Evolutionary conservation across 2,113 vertebrate species (phyloP).

Genomic region (Platichthys stellatus): DNA sequence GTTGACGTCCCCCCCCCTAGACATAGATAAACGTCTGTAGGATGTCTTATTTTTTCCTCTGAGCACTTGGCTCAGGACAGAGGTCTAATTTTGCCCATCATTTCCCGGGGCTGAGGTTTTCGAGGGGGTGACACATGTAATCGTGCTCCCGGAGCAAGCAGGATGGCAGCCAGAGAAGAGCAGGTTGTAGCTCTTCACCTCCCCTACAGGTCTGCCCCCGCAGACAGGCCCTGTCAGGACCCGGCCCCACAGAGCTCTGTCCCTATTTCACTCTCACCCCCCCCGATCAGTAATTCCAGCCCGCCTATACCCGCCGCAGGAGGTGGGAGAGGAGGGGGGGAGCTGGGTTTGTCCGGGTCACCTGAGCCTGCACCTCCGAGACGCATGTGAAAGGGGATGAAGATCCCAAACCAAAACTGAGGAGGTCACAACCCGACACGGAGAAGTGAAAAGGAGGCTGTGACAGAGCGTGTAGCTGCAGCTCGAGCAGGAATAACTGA

Average conservation of each 20-base stretch:
- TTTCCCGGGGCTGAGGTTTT: constrained; percentile 26
- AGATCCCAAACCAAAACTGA: constrained; percentile 11
- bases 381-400: constrained; percentile 28
- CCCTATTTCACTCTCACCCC: constrained; percentile 50
- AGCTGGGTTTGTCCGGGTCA: constrained; percentile 52
- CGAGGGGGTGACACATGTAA: constrained; percentile 62
- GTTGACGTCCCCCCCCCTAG: not conserved
- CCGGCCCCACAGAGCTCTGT: constrained; percentile 64
- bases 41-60: constrained; percentile 24
- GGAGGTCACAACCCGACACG: not conserved
- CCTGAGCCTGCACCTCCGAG: constrained; percentile 49
- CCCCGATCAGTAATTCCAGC: constrained; percentile 79
- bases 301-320: constrained; percentile 2
- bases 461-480: constrained; percentile 12
- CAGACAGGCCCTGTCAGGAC: constrained; percentile 67
- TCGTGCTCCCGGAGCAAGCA: constrained; percentile 62
- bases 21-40: constrained; percentile 1
- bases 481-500: constrained; percentile 14
- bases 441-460: not conserved
- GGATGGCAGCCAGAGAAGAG: constrained; percentile 65
- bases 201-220: constrained; percentile 51
- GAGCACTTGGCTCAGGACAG: constrained; percentile 14
- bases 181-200: constrained; percentile 45
- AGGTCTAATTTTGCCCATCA: constrained; percentile 54
- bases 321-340: constrained; percentile 53